These are phyloP conservation scores for Sebastes melanostomus DNA, from an alignment of 2,797 vertebrate genomes.

Conservation along the genomic window DNA sequence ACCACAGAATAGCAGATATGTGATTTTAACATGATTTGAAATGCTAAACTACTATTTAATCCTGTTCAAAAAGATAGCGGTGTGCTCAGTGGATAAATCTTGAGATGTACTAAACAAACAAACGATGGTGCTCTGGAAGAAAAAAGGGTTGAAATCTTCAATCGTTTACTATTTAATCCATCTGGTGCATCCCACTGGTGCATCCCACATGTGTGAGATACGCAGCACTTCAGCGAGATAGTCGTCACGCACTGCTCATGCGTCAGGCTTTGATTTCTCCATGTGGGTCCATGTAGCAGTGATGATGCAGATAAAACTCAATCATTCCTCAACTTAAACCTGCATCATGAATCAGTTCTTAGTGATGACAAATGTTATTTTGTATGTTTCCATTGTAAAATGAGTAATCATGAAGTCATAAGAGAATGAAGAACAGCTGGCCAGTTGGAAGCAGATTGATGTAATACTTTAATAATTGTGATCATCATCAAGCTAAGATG, in stretches of 20 bases:
- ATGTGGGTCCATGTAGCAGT: background rate
- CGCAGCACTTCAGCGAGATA: no score
- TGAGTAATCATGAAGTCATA: slow-evolving; percentile 24
- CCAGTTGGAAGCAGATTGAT: slow-evolving; percentile 39
- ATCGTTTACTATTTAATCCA: background rate
- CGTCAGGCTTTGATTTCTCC: no score
- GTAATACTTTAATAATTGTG: slow-evolving; percentile 1
- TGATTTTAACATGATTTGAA: background rate
- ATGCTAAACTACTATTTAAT: background rate
- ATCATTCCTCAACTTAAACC: background rate
- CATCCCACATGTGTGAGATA: no score
- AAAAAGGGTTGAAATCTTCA: background rate
- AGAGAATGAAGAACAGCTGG: slow-evolving; percentile 39
- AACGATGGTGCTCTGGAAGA: background rate
- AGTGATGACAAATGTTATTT: slow-evolving; percentile 7
- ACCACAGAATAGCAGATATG: background rate
- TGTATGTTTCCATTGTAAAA: slow-evolving; percentile 22
- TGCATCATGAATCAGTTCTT: slow-evolving; percentile 4
- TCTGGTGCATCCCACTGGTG: background rate
- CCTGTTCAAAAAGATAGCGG: background rate
- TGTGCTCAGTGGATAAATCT: background rate
- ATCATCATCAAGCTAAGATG: slow-evolving; percentile 17
- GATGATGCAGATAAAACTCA: background rate
- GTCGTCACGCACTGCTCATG: no score
- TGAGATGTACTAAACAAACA: background rate